These are phyloP conservation scores for Zaprionus lineosus DNA, from an alignment of 2,888 invertebrate species.

Conservation along the genomic window DNA sequence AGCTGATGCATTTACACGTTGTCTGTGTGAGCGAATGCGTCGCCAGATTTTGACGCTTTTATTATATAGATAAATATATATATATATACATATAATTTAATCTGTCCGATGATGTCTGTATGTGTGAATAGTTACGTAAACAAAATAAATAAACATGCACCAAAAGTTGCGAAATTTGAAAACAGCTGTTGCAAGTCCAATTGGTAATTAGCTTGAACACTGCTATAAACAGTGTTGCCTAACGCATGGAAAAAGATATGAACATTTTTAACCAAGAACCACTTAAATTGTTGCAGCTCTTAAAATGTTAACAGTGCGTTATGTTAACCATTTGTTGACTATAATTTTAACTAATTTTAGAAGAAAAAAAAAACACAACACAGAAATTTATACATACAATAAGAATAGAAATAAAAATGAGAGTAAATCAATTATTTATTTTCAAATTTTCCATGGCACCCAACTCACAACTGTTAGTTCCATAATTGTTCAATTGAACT, in stretches of 20 bases:
- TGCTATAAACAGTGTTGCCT: conserved; percentile 4
- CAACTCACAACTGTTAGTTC: no score
- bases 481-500: conserved; percentile 7
- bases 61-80: no score
- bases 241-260: background rate
- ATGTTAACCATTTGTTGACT: no score
- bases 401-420: no score
- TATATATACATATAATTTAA: conserved; percentile 8
- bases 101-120: background rate
- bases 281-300: no score
- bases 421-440: no score
- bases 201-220: background rate
- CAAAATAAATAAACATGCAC: conserved; percentile 40
- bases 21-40: conserved; percentile 3
- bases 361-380: no score
- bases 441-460: background rate
- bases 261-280: no score
- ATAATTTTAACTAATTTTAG: no score
- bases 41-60: no score
- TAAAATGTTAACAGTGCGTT: no score
- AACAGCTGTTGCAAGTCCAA: conserved; percentile 32
- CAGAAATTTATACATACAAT: no score
- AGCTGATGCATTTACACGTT: background rate
- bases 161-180: conserved; percentile 40
- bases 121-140: conserved; percentile 45